phyloP scores from a whole-genome alignment of 2,797 vertebrate genomes.

The Phoeniculus purpureus region DNA sequence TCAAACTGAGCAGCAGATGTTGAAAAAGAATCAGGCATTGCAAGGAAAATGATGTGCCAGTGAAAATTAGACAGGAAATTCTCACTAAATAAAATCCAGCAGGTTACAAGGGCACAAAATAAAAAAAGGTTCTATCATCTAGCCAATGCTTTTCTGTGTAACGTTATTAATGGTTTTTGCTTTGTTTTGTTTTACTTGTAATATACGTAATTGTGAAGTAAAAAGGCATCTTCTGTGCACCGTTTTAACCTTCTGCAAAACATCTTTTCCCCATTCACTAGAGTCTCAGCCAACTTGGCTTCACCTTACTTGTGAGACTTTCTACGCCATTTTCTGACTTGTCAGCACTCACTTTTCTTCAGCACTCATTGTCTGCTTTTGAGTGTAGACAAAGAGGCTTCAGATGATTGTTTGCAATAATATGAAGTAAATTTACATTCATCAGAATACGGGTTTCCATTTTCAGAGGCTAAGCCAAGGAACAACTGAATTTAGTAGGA shows the following conservation, averaged over 20 bases:
- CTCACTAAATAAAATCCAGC: constrained; percentile 46
- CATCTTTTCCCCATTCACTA: background rate
- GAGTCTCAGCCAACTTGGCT: constrained; percentile 5
- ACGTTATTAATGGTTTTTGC: background rate
- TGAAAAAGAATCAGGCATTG: constrained; percentile 59
- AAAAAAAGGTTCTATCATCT: constrained; percentile 6
- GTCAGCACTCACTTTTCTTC: background rate
- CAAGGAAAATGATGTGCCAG: constrained; percentile 64
- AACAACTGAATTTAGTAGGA: constrained; percentile 48
- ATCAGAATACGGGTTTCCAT: background rate
- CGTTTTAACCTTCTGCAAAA: constrained; percentile 3
- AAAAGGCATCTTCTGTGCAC: background rate
- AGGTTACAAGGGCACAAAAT: constrained; percentile 24
- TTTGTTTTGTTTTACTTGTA: background rate
- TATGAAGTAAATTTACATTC: constrained; percentile 31
- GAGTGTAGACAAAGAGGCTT: constrained; percentile 18
- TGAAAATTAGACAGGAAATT: constrained; percentile 64
- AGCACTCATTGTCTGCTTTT: constrained; percentile 5
- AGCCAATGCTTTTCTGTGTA: background rate
- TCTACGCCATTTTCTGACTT: background rate
- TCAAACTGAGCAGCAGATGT: constrained; percentile 72
- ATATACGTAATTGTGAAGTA: background rate
- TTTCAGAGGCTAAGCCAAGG: constrained; percentile 6
- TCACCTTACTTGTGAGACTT: background rate
- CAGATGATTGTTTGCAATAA: constrained; percentile 22